phyloP scores from a whole-genome alignment of 2,113 vertebrate species.

The Glaucidium brasilianum region DNA sequence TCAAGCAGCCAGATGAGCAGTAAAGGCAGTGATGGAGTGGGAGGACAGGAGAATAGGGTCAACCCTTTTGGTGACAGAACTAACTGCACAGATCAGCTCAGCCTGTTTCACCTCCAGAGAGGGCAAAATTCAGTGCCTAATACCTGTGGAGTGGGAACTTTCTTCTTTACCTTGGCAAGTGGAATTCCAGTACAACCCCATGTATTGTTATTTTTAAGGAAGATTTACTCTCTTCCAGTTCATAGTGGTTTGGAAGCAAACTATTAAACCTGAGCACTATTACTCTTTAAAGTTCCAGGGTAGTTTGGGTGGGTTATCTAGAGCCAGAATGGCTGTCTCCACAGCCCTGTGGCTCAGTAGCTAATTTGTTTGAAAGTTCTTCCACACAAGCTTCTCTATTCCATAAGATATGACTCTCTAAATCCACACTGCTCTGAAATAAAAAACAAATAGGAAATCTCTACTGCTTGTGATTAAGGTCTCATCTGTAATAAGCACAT shows the following conservation, averaged over 20 bases:
- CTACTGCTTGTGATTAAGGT: background rate
- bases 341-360: accelerated
- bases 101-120: background rate
- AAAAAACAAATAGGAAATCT: background rate
- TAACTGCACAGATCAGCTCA: background rate
- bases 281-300: background rate
- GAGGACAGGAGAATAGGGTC: background rate
- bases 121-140: background rate
- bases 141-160: background rate
- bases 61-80: background rate
- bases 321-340: background rate
- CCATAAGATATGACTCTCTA: background rate
- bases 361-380: background rate
- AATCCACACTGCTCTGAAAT: background rate
- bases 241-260: background rate
- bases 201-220: background rate
- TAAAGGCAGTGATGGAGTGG: background rate
- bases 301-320: background rate
- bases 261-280: background rate
- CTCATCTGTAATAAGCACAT: background rate
- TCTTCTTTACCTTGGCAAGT: background rate
- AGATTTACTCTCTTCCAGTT: background rate
- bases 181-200: background rate
- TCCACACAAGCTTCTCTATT: background rate
- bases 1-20: background rate